Base-by-base conservation (phyloP, 2,888 invertebrate genomes). In the Drepana falcataria region DNA sequence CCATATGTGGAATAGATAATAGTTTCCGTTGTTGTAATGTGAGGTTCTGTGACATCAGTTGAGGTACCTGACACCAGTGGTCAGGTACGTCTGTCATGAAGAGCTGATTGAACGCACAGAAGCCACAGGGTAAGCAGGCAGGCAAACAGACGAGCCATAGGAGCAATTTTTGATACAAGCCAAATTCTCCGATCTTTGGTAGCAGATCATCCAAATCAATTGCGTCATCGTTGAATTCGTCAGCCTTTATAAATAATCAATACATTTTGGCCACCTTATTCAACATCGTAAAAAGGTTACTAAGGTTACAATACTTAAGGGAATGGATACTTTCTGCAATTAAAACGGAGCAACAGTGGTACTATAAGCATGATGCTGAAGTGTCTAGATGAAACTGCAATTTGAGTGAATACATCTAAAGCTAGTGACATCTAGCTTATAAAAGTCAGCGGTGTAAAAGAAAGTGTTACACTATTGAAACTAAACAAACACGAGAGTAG, bases 81-180 rank as follows among this genome's bases (percentile, higher is more conserved):
- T 95, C 94, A 0, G 97, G 97, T 44, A 94, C 93, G 69, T 96
- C 95, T 3, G 97, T 94, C 96, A 98, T 97, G 85, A 98, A 98
- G 47, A 98, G 92, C 85, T 97, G 97, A 87, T 97, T 97, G 85
- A 98, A 97, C 3, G 97, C 97, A 82, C 96, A 96, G 85, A 97
- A 97, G 40, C 97, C 97, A 73, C 97, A 97, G 0, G 97, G 96
- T 67, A 98, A 93, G 73, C 97, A 96, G 2, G 97, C 96, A 21
- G 97, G 96, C 59, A 97, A 88, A 72, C 97, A 96, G 57, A 98
- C 95, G 53, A 97, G 92, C 94, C 96, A 96, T 35, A 97, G 90
- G 59, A 97, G 88, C 53, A 95, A 87, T 80, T 96, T 96, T 80
- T 98, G 98, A 82, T 97, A 98, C 47, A 93, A 92, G 51, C 98